phyloP scores from a whole-genome alignment of 2,113 vertebrate species.

The Noctilio leporinus region DNA sequence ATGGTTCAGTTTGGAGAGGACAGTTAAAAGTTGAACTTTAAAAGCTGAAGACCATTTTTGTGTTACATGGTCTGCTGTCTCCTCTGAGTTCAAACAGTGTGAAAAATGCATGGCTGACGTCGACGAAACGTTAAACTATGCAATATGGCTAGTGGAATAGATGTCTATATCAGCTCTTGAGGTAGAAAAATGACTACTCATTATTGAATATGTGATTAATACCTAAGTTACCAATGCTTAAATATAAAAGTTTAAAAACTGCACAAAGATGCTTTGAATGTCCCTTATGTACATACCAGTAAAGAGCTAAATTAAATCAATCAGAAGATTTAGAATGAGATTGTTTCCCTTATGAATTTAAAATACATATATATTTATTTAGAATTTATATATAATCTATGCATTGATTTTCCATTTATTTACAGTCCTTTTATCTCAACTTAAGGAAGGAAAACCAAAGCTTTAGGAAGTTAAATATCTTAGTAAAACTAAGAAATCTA shows the following conservation, averaged over 20 bases:
- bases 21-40: neutral
- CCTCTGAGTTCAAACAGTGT: neutral
- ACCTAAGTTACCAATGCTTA: neutral
- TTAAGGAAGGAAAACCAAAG: neutral
- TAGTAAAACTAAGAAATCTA: neutral
- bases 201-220: neutral
- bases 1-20: neutral
- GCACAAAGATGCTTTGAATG: neutral
- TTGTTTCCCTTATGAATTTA: neutral
- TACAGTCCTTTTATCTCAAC: neutral
- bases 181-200: conserved; percentile 15
- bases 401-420: neutral
- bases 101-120: neutral
- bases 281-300: neutral
- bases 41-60: neutral
- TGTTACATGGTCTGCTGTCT: neutral
- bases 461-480: neutral
- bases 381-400: neutral
- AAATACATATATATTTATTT: neutral
- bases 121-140: rapidly evolving
- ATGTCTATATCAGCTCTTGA: neutral
- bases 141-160: neutral
- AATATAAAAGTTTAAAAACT: conserved; percentile 32
- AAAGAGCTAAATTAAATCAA: neutral
- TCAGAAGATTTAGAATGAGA: neutral